Evolutionary conservation across 1,140 invertebrate genomes (phyloP).

Genomic region (Forficula auricularia): DNA sequence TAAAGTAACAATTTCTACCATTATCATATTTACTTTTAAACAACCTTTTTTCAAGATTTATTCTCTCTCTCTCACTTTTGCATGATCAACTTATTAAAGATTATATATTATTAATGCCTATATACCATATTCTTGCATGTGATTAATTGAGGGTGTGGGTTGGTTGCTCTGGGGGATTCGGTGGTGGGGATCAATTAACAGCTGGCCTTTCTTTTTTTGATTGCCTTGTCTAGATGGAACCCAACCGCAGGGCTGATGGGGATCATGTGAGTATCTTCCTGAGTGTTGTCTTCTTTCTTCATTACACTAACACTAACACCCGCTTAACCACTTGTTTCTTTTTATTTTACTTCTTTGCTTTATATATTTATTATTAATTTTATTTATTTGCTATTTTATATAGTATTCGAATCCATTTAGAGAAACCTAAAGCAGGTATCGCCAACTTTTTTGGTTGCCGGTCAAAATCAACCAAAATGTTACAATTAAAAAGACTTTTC

Average conservation of each 20-base stretch:
- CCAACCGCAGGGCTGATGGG: conserved; percentile 48
- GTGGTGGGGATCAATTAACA: conserved; percentile 12
- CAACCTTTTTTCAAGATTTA: too few relatives aligned
- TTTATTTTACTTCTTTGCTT: conserved; percentile 7
- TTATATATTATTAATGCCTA: conserved; percentile 17
- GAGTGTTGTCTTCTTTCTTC: background rate
- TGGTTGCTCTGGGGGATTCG: background rate
- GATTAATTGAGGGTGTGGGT: too few relatives aligned
- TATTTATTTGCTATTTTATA: too few relatives aligned
- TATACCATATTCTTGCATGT: conserved; percentile 6
- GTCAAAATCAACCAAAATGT: too few relatives aligned
- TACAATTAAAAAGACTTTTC: too few relatives aligned
- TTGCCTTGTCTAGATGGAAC: conserved; percentile 45
- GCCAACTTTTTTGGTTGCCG: too few relatives aligned
- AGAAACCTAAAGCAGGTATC: too few relatives aligned
- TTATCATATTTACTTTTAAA: too few relatives aligned
- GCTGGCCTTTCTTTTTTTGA: conserved; percentile 14
- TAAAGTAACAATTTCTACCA: too few relatives aligned
- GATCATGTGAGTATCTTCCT: conserved; percentile 45
- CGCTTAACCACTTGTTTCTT: conserved; percentile 7
- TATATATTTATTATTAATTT: conserved; percentile 5
- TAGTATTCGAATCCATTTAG: too few relatives aligned
- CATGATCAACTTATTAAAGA: conserved; percentile 4
- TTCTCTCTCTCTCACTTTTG: too few relatives aligned
- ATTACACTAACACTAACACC: background rate